Conservation (phyloP, 1,140 invertebrate species). For the Pseudomyrmex flavicornis region DNA sequence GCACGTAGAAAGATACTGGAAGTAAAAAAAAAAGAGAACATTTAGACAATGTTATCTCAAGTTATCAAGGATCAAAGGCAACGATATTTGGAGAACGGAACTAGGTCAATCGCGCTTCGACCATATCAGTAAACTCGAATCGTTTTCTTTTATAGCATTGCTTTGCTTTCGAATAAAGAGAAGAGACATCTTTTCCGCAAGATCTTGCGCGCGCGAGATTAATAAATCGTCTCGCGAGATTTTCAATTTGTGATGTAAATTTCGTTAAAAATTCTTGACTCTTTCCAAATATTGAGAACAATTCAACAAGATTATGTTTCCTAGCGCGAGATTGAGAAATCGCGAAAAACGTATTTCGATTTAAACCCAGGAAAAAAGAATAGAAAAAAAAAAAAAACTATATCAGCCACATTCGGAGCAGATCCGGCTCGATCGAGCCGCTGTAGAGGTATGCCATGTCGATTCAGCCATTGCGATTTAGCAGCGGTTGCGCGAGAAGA, state of each 20-base stretch:
- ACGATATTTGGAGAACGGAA: constrained; percentile 25
- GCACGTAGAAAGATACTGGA: not conserved
- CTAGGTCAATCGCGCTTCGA: constrained; percentile 9
- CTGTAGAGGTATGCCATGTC: constrained; percentile 47
- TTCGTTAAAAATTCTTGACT: too few relatives aligned
- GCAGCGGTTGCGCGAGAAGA: constrained; percentile 35
- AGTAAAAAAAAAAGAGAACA: not conserved
- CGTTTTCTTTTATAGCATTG: constrained; percentile 32
- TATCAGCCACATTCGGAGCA: constrained; percentile 64
- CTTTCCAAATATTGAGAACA: not conserved
- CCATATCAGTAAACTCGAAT: constrained; percentile 20
- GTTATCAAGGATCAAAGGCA: constrained; percentile 28
- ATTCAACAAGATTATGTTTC: not conserved
- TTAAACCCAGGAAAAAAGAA: not conserved
- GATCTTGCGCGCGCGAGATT: not conserved
- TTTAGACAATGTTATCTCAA: constrained; percentile 7
- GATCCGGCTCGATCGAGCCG: constrained; percentile 54
- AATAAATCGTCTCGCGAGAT: not conserved
- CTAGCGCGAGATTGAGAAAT: not conserved
- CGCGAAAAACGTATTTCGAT: not conserved
- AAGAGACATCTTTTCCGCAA: not conserved
- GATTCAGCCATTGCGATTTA: constrained; percentile 66
- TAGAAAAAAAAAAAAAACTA: constrained; percentile 14
- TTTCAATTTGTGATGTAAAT: not conserved
- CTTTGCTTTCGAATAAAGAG: constrained; percentile 20